phyloP scores from a whole-genome alignment of 2,113 vertebrate species.

The Pedionomus torquatus region DNA sequence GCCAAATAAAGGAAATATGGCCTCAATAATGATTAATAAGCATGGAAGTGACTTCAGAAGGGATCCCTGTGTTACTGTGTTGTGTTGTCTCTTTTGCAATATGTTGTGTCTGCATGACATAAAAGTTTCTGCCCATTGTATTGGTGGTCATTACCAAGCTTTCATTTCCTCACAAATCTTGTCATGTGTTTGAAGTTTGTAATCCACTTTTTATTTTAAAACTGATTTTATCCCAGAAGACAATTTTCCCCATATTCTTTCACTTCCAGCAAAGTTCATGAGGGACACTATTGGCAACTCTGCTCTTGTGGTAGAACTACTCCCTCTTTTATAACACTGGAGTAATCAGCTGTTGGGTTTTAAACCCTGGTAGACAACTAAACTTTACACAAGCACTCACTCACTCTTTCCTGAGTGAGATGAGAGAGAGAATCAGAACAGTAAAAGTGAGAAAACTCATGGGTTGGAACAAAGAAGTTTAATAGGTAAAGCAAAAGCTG shows the following conservation, averaged over 20 bases:
- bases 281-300: not conserved
- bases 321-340: not conserved
- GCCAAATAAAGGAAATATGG: not conserved
- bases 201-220: conserved; percentile 10
- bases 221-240: not conserved
- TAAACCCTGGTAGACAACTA: not conserved
- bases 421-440: not conserved
- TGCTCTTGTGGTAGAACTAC: not conserved
- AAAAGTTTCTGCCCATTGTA: not conserved
- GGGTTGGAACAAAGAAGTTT: not conserved
- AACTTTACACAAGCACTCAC: not conserved
- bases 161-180: not conserved
- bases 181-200: not conserved
- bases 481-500: not conserved
- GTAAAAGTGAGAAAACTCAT: not conserved
- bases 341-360: not conserved
- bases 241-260: not conserved
- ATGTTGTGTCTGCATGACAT: not conserved
- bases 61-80: not conserved
- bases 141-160: not conserved
- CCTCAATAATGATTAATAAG: not conserved
- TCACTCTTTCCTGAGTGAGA: accelerated
- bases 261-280: not conserved
- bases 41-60: not conserved
- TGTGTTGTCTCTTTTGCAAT: not conserved